Evolutionary conservation across 2,113 vertebrate species (phyloP), one percentile per base, ranked within the genome.

Genomic region (Percopsis transmontana): DNA sequence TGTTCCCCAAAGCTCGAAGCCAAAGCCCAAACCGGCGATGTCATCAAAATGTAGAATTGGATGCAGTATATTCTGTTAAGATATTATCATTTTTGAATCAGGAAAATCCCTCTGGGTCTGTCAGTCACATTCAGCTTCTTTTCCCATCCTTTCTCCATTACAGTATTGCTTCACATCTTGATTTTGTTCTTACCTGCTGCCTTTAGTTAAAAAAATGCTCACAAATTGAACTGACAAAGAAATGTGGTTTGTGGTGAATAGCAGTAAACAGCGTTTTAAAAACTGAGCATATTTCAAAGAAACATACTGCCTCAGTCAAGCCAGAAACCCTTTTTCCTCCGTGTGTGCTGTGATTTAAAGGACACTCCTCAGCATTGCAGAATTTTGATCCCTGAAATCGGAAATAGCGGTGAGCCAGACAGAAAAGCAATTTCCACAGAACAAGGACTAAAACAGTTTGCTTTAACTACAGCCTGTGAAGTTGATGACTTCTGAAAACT

Each of bases 401-500:
- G 44, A 38, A 40, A 47, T 47, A 60, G 48, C 58, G 23, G 55
- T 71, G 71, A 82, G 72, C 58, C 1, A 21, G 12, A 47, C 47
- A 70, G 54, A 65, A 72, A 81, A 80, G 82, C 80, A 41, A 75
- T 87, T 80, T 86, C 75, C 55, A n/a, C 39, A 7, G 24, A 71
- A 66, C 70, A 73, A 53, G 53, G 69, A 68, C 63, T 20, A 67
- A 81, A 84, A 81, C 63, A 59, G 61, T 70, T 77, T 58, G 47
- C 75, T 74, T 70, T 74, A 66, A 70, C 68, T 66, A 74, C 61
- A 69, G 20, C 68, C 74, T 51, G 68, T 66, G 73, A 86, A 87
- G 67, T 55, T 81, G 86, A 84, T 84, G 86, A 86, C 85, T 77
- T 77, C 66, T 71, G 78, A 68, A 63, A 83, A 77, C 19, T 41